Percentiles rank a stretch among this genome's conserved stretches.
Evolutionary conservation across 2,113 vertebrate species (phyloP).

Genomic region (Malurus melanocephalus): DNA sequence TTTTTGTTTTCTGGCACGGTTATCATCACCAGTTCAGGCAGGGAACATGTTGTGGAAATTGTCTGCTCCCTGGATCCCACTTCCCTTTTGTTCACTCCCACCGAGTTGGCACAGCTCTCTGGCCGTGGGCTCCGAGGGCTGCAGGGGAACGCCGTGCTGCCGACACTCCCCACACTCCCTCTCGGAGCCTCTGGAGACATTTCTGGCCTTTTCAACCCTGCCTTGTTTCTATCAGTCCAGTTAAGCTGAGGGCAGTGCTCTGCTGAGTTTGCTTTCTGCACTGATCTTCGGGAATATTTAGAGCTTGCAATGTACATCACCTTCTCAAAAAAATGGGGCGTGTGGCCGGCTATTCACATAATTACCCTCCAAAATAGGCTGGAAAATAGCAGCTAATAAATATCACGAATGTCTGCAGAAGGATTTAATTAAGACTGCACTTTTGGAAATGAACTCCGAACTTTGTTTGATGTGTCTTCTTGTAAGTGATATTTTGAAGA

Average conservation of each 20-base stretch:
- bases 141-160: not conserved
- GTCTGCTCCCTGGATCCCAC: conserved; percentile 15
- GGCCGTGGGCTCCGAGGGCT: not conserved
- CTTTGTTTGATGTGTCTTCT: conserved; percentile 22
- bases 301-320: not conserved
- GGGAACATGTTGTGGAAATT: conserved; percentile 30
- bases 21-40: not conserved
- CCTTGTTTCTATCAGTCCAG: not conserved
- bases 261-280: not conserved
- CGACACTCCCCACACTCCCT: not conserved
- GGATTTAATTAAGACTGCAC: not conserved
- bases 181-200: not conserved
- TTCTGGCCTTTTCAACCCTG: conserved; percentile 42
- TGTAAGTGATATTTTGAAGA: not conserved
- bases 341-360: not conserved
- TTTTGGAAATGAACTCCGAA: not conserved
- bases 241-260: not conserved
- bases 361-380: not conserved
- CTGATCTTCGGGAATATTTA: not conserved
- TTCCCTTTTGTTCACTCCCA: conserved; percentile 48
- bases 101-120: not conserved
- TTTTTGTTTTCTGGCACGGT: conserved; percentile 27
- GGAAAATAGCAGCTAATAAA: conserved; percentile 33
- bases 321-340: not conserved
- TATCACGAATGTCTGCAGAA: not conserved